Evolutionary conservation across 2,113 vertebrate species (phyloP).

Genomic region (Myrmophylax atrothorax): DNA sequence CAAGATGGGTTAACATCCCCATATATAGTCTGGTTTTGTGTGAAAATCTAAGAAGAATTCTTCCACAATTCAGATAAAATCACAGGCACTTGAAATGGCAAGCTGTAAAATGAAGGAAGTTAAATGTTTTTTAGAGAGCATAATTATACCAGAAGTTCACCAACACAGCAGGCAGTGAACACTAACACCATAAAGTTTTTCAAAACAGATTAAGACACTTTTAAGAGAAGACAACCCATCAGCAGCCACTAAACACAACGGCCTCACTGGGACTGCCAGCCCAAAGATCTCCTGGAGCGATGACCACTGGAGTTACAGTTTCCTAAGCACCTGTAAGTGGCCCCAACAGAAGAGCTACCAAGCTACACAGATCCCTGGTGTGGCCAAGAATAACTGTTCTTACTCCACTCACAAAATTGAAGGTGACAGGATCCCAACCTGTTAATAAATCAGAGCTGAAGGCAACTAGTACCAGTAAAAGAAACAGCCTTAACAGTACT

Average conservation of each 20-base stretch:
- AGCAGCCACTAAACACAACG: not conserved
- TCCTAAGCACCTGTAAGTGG: not conserved
- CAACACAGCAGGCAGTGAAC: not conserved
- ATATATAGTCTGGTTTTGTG: not conserved
- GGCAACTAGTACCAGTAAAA: not conserved
- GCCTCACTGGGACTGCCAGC: not conserved
- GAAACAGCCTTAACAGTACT: not conserved
- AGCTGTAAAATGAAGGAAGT: not conserved
- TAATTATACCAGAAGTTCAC: not conserved
- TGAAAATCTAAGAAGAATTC: not conserved
- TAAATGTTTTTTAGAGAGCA: not conserved
- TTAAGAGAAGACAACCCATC: not conserved
- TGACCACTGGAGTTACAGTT: not conserved
- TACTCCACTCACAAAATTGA: not conserved
- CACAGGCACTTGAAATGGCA: not conserved
- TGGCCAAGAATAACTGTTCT: not conserved
- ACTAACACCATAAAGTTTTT: not conserved
- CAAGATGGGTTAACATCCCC: not conserved
- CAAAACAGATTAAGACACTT: not conserved
- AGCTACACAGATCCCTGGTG: not conserved
- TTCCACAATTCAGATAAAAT: not conserved
- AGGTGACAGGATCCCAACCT: not conserved
- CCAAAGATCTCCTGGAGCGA: not conserved
- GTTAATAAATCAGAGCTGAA: not conserved
- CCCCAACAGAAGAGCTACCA: not conserved